Conservation (phyloP, 1,140 invertebrate species). For the Drosophila funebris region DNA sequence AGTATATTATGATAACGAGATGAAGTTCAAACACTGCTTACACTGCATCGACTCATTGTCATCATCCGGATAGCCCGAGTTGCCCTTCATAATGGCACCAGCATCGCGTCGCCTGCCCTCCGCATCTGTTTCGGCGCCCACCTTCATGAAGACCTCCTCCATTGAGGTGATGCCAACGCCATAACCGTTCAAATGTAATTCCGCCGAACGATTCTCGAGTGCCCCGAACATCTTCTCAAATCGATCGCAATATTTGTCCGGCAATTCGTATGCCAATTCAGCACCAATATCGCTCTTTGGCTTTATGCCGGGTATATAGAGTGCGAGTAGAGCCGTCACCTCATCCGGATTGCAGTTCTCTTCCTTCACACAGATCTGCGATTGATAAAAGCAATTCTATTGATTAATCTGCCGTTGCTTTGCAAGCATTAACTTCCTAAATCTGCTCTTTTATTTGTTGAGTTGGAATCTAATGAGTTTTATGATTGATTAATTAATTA, state of each 20-base stretch:
- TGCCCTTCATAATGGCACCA: constrained; percentile 45
- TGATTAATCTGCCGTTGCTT: background rate
- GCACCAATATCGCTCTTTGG: constrained; percentile 73
- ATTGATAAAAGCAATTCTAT: background rate
- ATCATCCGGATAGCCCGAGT: constrained; percentile 23
- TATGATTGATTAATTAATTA: too few species aligned
- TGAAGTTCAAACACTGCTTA: constrained; percentile 59
- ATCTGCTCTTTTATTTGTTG: background rate
- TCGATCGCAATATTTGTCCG: constrained; percentile 52
- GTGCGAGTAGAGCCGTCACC: constrained; percentile 63
- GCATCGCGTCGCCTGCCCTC: background rate
- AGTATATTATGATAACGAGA: constrained; percentile 7
- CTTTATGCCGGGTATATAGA: constrained; percentile 69
- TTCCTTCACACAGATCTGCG: constrained; percentile 76
- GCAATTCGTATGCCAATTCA: constrained; percentile 72
- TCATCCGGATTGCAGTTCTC: constrained; percentile 54
- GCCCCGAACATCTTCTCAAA: constrained; percentile 75
- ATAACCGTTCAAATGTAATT: constrained; percentile 88
- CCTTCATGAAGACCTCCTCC: constrained; percentile 92
- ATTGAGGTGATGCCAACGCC: constrained; percentile 97
- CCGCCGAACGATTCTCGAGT: constrained; percentile 55
- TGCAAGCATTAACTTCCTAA: too few species aligned
- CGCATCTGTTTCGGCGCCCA: constrained; percentile 66
- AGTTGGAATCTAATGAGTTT: background rate
- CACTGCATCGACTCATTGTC: constrained; percentile 66